Percentiles rank a stretch among this genome's conserved stretches.
phyloP scores from a whole-genome alignment of 1,140 invertebrate genomes.

The Acyrthosiphon pisum region DNA sequence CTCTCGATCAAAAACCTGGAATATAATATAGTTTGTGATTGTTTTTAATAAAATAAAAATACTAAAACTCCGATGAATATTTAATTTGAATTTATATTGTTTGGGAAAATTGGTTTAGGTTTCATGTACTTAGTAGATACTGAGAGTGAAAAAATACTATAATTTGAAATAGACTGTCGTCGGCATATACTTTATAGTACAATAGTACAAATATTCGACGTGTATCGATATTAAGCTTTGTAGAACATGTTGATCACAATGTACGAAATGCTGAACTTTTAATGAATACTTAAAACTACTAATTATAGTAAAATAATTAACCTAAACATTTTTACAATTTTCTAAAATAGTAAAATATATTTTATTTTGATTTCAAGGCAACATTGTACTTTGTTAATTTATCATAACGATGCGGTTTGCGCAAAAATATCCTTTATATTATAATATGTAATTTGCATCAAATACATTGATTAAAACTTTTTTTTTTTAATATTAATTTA shows the following conservation, averaged over 20 bases:
- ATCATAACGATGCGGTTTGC: neutral
- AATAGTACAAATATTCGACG: neutral
- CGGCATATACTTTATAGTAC: neutral
- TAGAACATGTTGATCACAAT: neutral
- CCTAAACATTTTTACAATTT: neutral
- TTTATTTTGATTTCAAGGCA: neutral
- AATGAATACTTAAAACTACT: neutral
- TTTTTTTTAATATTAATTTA: neutral
- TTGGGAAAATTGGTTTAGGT: neutral
- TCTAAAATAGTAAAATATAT: neutral
- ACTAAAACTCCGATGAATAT: neutral
- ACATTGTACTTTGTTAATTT: neutral
- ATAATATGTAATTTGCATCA: neutral
- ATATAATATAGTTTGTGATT: neutral
- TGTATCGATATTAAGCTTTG: neutral
- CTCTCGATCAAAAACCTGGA: neutral
- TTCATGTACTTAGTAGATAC: neutral
- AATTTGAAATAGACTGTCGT: no score
- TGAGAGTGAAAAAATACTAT: neutral
- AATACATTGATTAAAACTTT: neutral
- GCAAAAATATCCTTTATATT: neutral
- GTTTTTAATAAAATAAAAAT: neutral
- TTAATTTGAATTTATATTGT: no score
- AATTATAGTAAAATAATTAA: neutral
- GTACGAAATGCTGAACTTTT: neutral